Conservation (phyloP, 1,140 invertebrate genomes). For the Fragariocoptes setiger region DNA sequence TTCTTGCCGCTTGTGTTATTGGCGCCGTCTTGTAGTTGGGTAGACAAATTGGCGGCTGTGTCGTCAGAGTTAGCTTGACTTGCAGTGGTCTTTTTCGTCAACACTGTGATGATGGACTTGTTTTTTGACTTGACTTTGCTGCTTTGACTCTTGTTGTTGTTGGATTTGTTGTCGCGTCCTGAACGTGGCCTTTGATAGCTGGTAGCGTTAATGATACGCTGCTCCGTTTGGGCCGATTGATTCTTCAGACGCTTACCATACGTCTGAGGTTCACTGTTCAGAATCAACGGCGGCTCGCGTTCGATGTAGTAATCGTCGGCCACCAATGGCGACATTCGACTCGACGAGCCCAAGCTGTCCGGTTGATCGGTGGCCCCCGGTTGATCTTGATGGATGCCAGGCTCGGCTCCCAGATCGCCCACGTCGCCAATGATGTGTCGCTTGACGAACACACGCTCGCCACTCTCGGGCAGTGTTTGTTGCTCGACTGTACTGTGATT, state of each 20-base stretch:
- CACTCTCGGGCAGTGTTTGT: too few species aligned
- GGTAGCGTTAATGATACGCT: neutral
- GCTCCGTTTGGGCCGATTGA: neutral
- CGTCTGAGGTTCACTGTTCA: neutral
- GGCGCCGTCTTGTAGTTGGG: neutral
- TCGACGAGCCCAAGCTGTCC: too few species aligned
- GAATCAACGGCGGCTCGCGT: neutral
- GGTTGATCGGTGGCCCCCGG: too few species aligned
- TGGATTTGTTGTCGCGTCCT: neutral
- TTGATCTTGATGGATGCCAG: too few species aligned
- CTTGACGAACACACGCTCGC: neutral
- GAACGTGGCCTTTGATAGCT: neutral
- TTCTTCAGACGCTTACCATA: neutral
- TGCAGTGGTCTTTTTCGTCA: neutral
- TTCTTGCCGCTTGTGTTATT: neutral
- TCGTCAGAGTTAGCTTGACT: neutral
- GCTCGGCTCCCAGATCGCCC: neutral
- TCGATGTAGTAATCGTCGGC: neutral
- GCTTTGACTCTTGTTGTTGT: conserved; percentile 1
- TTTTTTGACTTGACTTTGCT: conserved; percentile 1
- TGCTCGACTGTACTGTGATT: too few species aligned
- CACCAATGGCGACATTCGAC: too few species aligned
- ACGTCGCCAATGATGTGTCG: neutral
- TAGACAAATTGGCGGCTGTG: neutral
- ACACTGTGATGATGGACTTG: neutral